phyloP scores from a whole-genome alignment of 2,797 vertebrate genomes.

The Gymnoscopelus braueri region DNA sequence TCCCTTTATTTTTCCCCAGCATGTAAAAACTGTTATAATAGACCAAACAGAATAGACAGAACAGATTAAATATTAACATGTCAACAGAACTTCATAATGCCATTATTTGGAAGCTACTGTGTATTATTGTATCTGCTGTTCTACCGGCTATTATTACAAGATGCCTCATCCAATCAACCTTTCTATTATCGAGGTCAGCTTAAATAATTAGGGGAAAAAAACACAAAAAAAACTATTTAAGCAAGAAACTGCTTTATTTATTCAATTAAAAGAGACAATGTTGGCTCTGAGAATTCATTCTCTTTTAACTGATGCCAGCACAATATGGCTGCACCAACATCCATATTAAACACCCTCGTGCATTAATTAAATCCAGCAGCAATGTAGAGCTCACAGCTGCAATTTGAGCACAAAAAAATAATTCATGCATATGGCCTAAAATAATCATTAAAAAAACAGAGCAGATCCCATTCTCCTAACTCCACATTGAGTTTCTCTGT shows the following conservation, averaged over 20 bases:
- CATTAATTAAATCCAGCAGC: conserved; percentile 78
- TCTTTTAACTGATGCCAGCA: conserved; percentile 79
- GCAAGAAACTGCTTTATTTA: conserved; percentile 69
- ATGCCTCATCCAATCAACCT: conserved; percentile 50
- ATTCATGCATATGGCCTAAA: conserved; percentile 69
- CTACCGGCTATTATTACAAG: conserved; percentile 12
- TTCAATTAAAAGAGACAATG: conserved; percentile 77
- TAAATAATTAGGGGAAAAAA: conserved; percentile 42
- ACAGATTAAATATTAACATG: conserved; percentile 1
- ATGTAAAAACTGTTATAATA: background rate
- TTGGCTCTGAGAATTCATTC: conserved; percentile 68
- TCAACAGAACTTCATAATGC: background rate
- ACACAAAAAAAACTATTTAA: conserved; percentile 41
- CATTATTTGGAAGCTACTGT: conserved; percentile 4
- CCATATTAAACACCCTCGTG: conserved; percentile 78
- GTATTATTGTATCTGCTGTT: conserved; percentile 4
- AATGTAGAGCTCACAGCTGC: conserved; percentile 56
- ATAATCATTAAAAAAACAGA: conserved; percentile 67
- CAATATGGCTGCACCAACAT: conserved; percentile 72
- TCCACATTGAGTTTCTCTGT: conserved; percentile 54
- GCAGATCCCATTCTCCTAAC: conserved; percentile 56
- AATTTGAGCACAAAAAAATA: conserved; percentile 69
- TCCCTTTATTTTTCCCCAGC: too few species aligned
- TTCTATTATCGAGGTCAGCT: conserved; percentile 44
- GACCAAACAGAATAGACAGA: background rate